Evolutionary conservation across 2,113 vertebrate species (phyloP), one percentile per base, ranked within the genome.

Genomic region (Rhinolophus ferrumequinum): DNA sequence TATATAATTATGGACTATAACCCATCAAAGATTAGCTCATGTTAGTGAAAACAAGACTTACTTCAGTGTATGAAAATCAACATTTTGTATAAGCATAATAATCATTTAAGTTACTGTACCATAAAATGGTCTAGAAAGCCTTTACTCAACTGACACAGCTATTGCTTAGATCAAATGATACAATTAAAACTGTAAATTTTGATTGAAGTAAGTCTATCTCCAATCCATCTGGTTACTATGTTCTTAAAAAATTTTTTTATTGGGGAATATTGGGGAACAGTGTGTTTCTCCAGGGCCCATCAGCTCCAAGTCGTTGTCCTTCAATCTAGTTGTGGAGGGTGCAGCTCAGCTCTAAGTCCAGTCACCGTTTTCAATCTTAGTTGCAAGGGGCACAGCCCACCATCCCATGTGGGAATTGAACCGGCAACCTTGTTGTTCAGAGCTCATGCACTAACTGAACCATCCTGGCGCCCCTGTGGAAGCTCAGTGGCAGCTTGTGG

Each of bases 111-210:
- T 84, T 67, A 84, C 21, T 88, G 44, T 41, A 69, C n/a, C 60
- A 88, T 76, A 67, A 82, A 77, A 76, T 54, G 62, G n/a, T 70
- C n/a, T 75, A 69, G 28, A 88, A 76, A 83, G 24, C 11, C 8
- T 82, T 77, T 93, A 89, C 52, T 76, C 58, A 75, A 56, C n/a
- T 33, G 75, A 67, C 75, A 88, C 22, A 95, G 22, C 73, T n/a
- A 58, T 50, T 88, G 47, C 50, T 69, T 60, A 60, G 14, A 76
- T 50, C 11, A 69, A 70, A 67, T 58, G 50, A 93, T 58, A 60
- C 8, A 69, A 76, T 76, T 80, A 75, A 75, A 83, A 76, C 28
- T 15, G 58, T n/a, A 73, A 81, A 72, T 94, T 73, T 67, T 76
- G 58, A 90, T 75, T 76, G 15, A 56, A 76, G 47, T 62, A 41